These are phyloP conservation scores for Isaurus tuberculatus DNA, from an alignment of 92 coral and sea anemone genomes.

Conservation along the genomic window DNA sequence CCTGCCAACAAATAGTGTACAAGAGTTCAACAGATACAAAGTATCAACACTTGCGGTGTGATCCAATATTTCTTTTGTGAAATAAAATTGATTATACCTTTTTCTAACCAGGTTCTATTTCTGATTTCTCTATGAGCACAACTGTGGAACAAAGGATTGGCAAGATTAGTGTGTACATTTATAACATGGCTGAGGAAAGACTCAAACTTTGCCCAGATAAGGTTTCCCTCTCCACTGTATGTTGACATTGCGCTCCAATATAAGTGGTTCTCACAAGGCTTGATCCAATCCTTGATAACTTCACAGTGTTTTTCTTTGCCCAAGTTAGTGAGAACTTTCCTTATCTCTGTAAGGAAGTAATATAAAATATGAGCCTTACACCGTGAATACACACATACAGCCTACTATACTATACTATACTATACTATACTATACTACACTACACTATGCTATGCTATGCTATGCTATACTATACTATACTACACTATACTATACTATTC, in stretches of 20 bases:
- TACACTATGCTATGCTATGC: no score
- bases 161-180: background rate
- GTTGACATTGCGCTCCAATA: constrained; percentile 16
- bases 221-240: background rate
- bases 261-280: constrained; percentile 11
- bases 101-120: background rate
- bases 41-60: background rate
- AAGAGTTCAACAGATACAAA: background rate
- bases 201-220: constrained; percentile 28
- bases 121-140: constrained; percentile 3
- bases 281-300: background rate
- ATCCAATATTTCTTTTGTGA: background rate
- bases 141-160: background rate
- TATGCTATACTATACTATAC: no score
- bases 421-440: no score
- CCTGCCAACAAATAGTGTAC: background rate
- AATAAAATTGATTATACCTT: background rate
- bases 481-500: no score
- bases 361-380: background rate
- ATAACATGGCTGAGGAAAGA: constrained; percentile 16
- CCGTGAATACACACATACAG: background rate
- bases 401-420: no score
- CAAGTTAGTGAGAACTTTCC: constrained; percentile 14
- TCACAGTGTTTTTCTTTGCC: background rate
- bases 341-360: background rate